Conservation (phyloP, 2,113 vertebrate genomes). For the Microtus oregoni region DNA sequence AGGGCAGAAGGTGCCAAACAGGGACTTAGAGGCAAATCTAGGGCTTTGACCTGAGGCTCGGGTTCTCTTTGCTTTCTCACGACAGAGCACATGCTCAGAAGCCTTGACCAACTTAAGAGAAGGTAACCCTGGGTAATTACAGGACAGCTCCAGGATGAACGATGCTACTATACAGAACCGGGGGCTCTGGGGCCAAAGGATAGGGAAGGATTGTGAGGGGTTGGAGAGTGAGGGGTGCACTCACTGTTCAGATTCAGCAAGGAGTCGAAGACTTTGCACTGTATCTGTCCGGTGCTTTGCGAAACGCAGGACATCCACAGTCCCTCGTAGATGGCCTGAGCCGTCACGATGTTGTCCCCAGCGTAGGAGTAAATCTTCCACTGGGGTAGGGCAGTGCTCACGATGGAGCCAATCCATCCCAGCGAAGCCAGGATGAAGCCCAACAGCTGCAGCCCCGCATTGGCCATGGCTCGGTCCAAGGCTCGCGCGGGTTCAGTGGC, state of each 20-base stretch:
- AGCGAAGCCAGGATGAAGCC: conserved; percentile 91
- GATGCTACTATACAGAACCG: not conserved
- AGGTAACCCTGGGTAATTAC: not conserved
- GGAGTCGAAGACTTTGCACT: conserved; percentile 90
- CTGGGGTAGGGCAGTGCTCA: conserved; percentile 91
- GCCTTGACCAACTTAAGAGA: not conserved
- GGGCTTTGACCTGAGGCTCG: not conserved
- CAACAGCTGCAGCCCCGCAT: conserved; percentile 91
- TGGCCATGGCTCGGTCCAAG: conserved; percentile 87
- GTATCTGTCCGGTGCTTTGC: conserved; percentile 91
- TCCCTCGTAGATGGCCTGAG: conserved; percentile 93
- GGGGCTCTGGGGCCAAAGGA: not conserved
- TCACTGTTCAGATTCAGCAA: conserved; percentile 92
- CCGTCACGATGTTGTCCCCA: conserved; percentile 92
- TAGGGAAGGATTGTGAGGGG: accelerated
- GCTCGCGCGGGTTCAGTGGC: not conserved
- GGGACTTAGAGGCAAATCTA: not conserved
- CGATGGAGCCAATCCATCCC: conserved; percentile 89
- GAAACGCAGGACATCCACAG: conserved; percentile 94
- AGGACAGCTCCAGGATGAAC: not conserved
- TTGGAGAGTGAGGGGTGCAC: conserved; percentile 21
- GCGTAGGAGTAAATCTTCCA: conserved; percentile 93
- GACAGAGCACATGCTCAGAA: not conserved
- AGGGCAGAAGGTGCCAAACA: not conserved
- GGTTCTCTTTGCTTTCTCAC: not conserved